Percentiles rank a stretch among this genome's conserved stretches.
Evolutionary conservation across 2,888 invertebrate genomes (phyloP).

Genomic region (Gastracanthus pulcherrimus): DNA sequence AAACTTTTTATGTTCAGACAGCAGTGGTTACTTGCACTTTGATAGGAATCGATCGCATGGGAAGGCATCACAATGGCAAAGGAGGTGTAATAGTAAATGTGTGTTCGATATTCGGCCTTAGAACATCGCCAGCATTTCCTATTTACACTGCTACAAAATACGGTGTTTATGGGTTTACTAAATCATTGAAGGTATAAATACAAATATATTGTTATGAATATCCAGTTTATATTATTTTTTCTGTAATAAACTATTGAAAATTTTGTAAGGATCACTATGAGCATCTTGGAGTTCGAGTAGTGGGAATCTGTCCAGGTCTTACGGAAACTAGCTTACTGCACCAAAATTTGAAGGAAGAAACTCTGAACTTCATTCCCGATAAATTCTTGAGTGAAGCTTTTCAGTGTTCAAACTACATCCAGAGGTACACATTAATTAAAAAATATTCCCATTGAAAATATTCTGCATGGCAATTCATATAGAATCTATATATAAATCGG

Average conservation of each 20-base stretch:
- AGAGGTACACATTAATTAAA: constrained; percentile 38
- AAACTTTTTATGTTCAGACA: constrained; percentile 65
- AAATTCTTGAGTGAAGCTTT: constrained; percentile 41
- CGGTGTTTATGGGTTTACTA: constrained; percentile 72
- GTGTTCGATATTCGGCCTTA: constrained; percentile 80
- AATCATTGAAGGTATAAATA: constrained; percentile 65
- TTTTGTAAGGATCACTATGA: constrained; percentile 68
- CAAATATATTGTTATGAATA: not conserved
- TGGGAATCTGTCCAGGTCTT: constrained; percentile 73
- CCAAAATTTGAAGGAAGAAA: constrained; percentile 51
- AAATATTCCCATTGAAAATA: too few relatives aligned
- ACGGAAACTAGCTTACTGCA: constrained; percentile 70
- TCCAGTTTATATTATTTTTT: not conserved
- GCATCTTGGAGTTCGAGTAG: constrained; percentile 71
- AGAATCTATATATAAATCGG: too few relatives aligned
- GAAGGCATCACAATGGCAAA: constrained; percentile 76
- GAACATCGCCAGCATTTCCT: constrained; percentile 76
- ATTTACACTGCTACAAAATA: constrained; percentile 75
- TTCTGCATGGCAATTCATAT: too few relatives aligned
- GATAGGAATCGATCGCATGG: constrained; percentile 76
- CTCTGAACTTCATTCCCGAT: constrained; percentile 45
- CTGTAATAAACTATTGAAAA: not conserved
- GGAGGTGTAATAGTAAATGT: constrained; percentile 84
- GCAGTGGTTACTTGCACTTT: constrained; percentile 74
- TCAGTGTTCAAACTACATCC: constrained; percentile 51